A percentile compares a stretch with the other conserved stretches of the same genome.
phyloP scores from a whole-genome alignment of 2,797 vertebrate genomes.

The Sphenodon punctatus region DNA sequence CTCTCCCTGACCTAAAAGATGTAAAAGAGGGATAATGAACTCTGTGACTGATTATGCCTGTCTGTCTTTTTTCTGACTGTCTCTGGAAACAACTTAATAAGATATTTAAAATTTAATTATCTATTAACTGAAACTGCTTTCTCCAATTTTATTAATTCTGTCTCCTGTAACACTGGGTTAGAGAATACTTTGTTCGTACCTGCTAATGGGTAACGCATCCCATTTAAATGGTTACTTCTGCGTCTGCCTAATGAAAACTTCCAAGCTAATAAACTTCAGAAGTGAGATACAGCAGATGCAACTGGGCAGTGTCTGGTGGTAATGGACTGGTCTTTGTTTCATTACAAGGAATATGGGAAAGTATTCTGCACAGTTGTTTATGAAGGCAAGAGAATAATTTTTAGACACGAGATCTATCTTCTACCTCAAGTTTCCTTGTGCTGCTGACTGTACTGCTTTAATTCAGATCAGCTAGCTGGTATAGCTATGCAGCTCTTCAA shows the following conservation, averaged over 20 bases:
- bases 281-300: slow-evolving; percentile 51
- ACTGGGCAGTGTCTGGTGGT: slow-evolving; percentile 59
- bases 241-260: slow-evolving; percentile 41
- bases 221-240: slow-evolving; percentile 53
- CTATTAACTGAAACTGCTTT: slow-evolving; percentile 63
- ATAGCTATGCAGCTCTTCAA: neutral
- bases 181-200: slow-evolving; percentile 43
- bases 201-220: slow-evolving; percentile 52
- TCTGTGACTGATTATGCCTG: slow-evolving; percentile 45
- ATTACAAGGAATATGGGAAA: neutral
- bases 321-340: slow-evolving; percentile 35
- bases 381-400: neutral
- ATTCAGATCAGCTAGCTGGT: neutral
- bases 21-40: slow-evolving; percentile 63
- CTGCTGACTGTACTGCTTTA: neutral
- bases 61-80: slow-evolving; percentile 53
- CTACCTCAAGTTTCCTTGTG: neutral
- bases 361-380: neutral
- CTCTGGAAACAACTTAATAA: slow-evolving; percentile 62
- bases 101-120: slow-evolving; percentile 58
- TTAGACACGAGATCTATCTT: neutral
- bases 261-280: slow-evolving; percentile 59
- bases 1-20: slow-evolving; percentile 43
- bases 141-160: slow-evolving; percentile 61
- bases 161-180: slow-evolving; percentile 57